These are phyloP conservation scores for Montipora capricornis DNA, from an alignment of 64 coral and sea anemone genomes.

Conservation along the genomic window DNA sequence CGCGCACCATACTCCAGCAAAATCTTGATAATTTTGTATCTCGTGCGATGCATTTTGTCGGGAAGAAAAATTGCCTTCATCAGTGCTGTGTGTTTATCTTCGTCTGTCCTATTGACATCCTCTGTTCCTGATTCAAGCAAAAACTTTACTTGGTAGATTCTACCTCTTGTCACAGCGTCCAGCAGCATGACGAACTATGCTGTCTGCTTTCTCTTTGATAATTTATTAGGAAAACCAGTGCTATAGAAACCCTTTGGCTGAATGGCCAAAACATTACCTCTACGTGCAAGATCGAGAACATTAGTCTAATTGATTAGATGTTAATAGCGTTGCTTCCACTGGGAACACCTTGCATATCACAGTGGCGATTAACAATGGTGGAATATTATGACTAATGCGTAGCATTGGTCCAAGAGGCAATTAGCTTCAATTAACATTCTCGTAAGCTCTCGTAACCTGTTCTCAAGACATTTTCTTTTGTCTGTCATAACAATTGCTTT, in stretches of 20 bases:
- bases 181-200: slow-evolving; percentile 55
- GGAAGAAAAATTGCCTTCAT: slow-evolving; percentile 91
- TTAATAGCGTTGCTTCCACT: not conserved
- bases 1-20: slow-evolving; percentile 76
- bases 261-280: no score
- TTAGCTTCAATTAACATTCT: not conserved
- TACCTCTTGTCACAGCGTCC: slow-evolving; percentile 75
- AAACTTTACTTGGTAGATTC: slow-evolving; percentile 92
- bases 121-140: slow-evolving; percentile 76
- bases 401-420: not conserved
- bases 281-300: no score
- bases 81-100: slow-evolving; percentile 79
- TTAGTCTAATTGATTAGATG: no score
- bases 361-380: not conserved
- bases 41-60: slow-evolving; percentile 82
- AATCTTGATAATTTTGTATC: slow-evolving; percentile 83
- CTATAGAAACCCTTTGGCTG: slow-evolving; percentile 19
- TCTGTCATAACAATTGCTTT: not conserved
- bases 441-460: not conserved
- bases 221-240: not conserved
- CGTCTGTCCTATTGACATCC: slow-evolving; percentile 86
- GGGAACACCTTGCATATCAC: not conserved
- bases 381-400: not conserved
- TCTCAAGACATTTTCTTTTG: not conserved
- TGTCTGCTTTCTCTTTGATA: not conserved